Base-by-base conservation (phyloP, 2,888 invertebrate species). In the Notocelia uddmanniana region DNA sequence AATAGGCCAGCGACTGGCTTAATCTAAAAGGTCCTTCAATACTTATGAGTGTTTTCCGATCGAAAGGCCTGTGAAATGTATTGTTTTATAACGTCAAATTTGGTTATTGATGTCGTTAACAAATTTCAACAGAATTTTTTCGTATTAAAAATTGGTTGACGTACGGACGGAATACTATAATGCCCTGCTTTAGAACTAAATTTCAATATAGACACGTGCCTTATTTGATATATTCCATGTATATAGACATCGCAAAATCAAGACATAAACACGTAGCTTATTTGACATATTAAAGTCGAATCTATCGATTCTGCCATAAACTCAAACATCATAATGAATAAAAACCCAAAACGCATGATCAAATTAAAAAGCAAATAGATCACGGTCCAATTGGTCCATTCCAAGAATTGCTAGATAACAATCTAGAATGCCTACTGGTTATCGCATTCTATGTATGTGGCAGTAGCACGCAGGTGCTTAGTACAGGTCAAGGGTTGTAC, bases 381-480 rank as follows among this genome's bases (percentile, higher is more conserved):
- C 41, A 41, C 41, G 41, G 41, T 41, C 41, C 3, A 41, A 13
- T 41, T 13, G 41, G 41, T 41, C 41, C 3, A 41, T 41, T 41
- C 13, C 3, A 15, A 41, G 41, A 41, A 37, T 37, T 11, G 3
- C 37, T 37, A 37, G 37, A 13, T 15, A 41, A 18, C 34, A 37
- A 37, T 58, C 9, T 45, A 9, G n/a, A 45, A 23, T 60, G 26
- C n/a, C n/a, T 41, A 45, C 13, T 34, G 8, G 26, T 48, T 26
- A 18, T 48, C 48, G 1, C 10, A 10, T n/a, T 21, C 15, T 5
- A 26, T 26, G 19, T 13, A 63, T 21, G 34, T 37, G 19, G 15
- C 52, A 3, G 10, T 15, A 50, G 19, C 62, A 52, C 52, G 63
- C 63, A 64, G 63, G 63, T 52, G 31, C 45, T 18, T 48, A 34